Evolutionary conservation across 2,797 vertebrate genomes (phyloP), one percentile per base, ranked within the genome.

Genomic region (Hafferia zeledoni): DNA sequence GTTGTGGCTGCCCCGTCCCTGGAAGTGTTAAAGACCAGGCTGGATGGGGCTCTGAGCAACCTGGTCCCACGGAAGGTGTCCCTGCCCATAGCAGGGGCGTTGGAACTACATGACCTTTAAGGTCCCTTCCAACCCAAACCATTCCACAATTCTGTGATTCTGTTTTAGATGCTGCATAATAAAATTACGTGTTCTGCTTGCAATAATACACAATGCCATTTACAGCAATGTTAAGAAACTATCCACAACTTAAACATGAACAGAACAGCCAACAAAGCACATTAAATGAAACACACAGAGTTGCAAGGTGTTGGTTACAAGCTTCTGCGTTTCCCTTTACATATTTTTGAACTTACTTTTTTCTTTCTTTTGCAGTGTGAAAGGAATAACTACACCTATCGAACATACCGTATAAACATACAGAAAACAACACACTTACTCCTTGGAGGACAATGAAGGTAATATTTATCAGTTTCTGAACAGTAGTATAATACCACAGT

Each of bases 211-310:
- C 90, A 97, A 96, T 96, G 95, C 96, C 96, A 97, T 96, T 96
- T 98, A 97, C 95, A 98, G 95, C 95, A 94, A 97, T 74, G 85
- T 97, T 95, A 96, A 97, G 93, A 97, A 97, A 98, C 93, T 97
- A 97, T 98, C 97, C 97, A 98, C 97, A 98, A 94, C 96, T 90
- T 94, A 96, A 97, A 96, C 91, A 93, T 56, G 71, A 96, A 85
- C 89, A 92, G 83, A 96, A 94, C 85, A 96, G 94, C 94, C 94
- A 96, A 97, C 44, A 13, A 85, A 95, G 83, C 95, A 97, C 89
- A 96, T 81, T 52, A 93, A 92, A 92, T 69, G 91, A 87, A 91
- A 94, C 76, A 91, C 79, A 81, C 7, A 67, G 61, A 83, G 67
- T 44, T 68, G 89, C 59, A 23, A 94, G 86, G 93, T 91, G 86